Evolutionary conservation across 1,140 invertebrate genomes (phyloP), one percentile per base, ranked within the genome.

Genomic region (Whitmania pigra): DNA sequence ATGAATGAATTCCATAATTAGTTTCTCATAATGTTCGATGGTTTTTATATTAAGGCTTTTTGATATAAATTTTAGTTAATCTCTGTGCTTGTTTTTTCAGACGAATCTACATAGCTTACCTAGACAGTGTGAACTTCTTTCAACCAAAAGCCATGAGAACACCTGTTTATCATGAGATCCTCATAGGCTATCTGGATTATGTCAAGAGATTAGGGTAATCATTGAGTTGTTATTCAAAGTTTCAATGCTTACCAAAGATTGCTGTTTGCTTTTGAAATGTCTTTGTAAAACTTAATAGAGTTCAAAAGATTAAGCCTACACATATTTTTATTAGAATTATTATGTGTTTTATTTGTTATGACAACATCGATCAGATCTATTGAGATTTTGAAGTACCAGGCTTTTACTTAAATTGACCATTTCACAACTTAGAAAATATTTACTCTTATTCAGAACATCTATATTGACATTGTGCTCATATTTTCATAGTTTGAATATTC

Each of bases 51-150:
- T 63, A 25, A 25, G 57, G 20, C 57, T 63, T 49, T 49, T 11
- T 17, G 15, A 11, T 15, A 49, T 49, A 49, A 49, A 49, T 49
- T 49, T 49, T 49, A 49, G 43, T 49, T 49, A 11, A 49, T 13
- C 43, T 49, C 13, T 49, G 43, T 49, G 43, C 9, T 49, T 43
- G 5, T 43, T 49, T 49, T 49, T 0, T 11, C 20, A 70, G 69
- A 49, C 31, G 69, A 27, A 53, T 70, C n/a, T 99, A 99, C 82
- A 96, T 99, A 78, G 96, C 97, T 43, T 99, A 99, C 83, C 85
- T 99, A 75, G 97, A 99, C 82, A 98, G 94, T 74, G 96, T 99
- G 73, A 93, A 99, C 84, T 99, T 99, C 86, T 99, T 99, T 85
- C 88, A 92, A 83, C 97, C 97, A 40, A 87, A 92, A 77, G 92